Base-by-base conservation (phyloP, 2,113 vertebrate genomes). In the Amia ocellicauda region DNA sequence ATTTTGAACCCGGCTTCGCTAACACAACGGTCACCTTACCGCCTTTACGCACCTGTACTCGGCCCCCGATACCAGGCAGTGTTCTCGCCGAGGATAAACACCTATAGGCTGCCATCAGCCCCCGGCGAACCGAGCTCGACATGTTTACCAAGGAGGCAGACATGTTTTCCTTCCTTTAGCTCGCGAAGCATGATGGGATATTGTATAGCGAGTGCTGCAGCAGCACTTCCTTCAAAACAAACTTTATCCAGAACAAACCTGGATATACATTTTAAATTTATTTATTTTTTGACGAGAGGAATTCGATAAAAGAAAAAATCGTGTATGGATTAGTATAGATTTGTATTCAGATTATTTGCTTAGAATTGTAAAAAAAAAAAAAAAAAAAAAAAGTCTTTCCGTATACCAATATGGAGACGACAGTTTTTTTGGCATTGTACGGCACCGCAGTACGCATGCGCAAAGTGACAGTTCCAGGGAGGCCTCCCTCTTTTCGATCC, bases 141-240 rank as follows among this genome's bases (percentile, higher is more conserved):
- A 8, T 62, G 7, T 60, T 43, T 3, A 14, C 36, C 3, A 72
- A 0, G 59, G 22, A 31, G 8, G 68, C 64, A 58, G 86, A 74
- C 86, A 89, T 89, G 59, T 75, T 77, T 54, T 56, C 8, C 47
- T 29, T 14, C 42, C 27, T 2, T 9, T 7, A 7, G 2, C 3
- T 56, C 24, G 24, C 50, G 5, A 28, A 11, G 42, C 5, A 36
- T 36, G 5, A 11, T 36, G 31, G 31, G 31, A 36, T 36, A 36
- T 11, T 7, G 31, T 36, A 7, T 7, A 36, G 31, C 23, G 43
- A 50, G 29, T 26, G 59, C 51, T 45, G 24, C 7, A 5, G 20
- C 7, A n/a, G 19, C 8, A 23, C 24, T 29, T 62, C 28, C 36
- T 9, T 52, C 23, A 31, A 13, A 36, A 28, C 9, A 22, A 61